Percentiles rank a stretch among this genome's conserved stretches.
Evolutionary conservation across 2,797 vertebrate species (phyloP).

Genomic region (Kryptolebias ocellatus): DNA sequence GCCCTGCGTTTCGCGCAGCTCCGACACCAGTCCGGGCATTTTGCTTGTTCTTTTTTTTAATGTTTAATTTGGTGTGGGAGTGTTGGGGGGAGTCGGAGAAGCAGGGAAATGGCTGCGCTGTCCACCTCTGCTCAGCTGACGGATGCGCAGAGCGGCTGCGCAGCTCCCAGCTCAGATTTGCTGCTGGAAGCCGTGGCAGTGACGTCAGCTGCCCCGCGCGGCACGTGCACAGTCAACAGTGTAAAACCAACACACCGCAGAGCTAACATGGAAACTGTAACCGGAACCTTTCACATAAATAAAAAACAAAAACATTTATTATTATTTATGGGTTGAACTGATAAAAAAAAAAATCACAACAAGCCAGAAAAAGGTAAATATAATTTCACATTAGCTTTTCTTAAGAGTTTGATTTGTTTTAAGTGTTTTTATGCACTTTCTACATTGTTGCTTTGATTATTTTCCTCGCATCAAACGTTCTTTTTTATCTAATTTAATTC

Average conservation of each 20-base stretch:
- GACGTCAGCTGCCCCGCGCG: constrained; percentile 60
- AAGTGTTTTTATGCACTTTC: too few species aligned
- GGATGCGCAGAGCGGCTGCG: constrained; percentile 85
- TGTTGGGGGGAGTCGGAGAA: neutral
- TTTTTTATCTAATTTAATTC: too few species aligned
- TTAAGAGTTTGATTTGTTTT: too few species aligned
- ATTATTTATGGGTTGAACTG: too few species aligned
- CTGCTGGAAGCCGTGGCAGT: constrained; percentile 57
- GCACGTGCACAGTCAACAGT: neutral
- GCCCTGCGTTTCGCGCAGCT: constrained; percentile 8
- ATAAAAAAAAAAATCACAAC: too few species aligned
- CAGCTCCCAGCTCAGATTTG: constrained; percentile 71
- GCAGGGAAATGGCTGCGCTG: constrained; percentile 80
- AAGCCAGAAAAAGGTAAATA: too few species aligned
- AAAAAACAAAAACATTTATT: too few species aligned
- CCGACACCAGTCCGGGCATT: neutral
- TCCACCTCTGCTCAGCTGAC: constrained; percentile 45
- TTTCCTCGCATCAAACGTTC: too few species aligned
- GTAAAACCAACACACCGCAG: neutral
- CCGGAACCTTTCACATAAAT: too few species aligned
- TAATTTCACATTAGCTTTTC: too few species aligned
- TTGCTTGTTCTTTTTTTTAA: constrained; percentile 15
- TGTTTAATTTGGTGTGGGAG: neutral
- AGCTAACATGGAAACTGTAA: too few species aligned
- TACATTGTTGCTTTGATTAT: too few species aligned